phyloP scores from a whole-genome alignment of 2,113 vertebrate genomes.

The Athene noctua region DNA sequence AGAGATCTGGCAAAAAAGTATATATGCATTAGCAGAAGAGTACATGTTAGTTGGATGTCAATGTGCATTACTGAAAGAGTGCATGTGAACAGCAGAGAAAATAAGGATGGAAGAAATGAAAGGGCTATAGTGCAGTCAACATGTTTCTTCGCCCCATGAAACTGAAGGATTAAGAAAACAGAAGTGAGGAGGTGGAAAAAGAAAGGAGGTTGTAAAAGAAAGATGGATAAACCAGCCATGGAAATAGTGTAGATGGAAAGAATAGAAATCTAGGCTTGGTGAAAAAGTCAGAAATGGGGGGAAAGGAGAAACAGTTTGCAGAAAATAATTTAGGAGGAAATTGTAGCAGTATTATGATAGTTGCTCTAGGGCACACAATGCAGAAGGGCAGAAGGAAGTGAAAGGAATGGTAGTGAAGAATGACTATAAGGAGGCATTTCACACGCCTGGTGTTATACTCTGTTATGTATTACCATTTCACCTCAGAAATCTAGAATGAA shows the following conservation, averaged over 20 bases:
- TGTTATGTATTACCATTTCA: neutral
- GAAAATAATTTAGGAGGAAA: neutral
- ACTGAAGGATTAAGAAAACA: no score
- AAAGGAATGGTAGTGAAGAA: neutral
- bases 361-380: neutral
- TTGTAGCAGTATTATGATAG: neutral
- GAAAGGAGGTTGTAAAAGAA: neutral
- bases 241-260: neutral
- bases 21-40: neutral
- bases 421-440: neutral
- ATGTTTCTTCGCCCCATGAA: neutral
- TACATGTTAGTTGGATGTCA: neutral
- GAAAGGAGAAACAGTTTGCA: neutral
- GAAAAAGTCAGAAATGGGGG: neutral
- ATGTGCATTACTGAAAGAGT: neutral
- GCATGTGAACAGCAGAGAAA: neutral
- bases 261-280: neutral
- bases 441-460: neutral
- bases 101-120: neutral
- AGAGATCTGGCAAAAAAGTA: neutral
- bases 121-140: neutral
- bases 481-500: neutral
- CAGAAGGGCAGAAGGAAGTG: neutral
- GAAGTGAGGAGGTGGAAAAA: neutral
- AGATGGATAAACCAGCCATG: neutral